Evolutionary conservation across 2,113 vertebrate genomes (phyloP).

Genomic region (Entosphenus tridentatus): DNA sequence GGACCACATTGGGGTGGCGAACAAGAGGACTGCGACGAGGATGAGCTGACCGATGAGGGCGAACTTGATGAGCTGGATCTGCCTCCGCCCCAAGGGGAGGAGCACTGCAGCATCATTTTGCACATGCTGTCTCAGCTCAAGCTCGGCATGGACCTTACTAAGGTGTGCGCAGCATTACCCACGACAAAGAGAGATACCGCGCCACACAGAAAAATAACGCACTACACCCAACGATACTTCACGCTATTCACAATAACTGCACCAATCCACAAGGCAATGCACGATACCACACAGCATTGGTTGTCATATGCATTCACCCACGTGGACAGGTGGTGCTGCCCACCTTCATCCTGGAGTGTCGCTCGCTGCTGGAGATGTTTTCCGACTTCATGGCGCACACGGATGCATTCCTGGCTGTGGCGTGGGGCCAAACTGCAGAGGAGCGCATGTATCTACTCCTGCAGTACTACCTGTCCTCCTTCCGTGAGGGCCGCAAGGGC

Average conservation of each 20-base stretch:
- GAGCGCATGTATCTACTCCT: conserved; percentile 88
- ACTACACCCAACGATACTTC: no score
- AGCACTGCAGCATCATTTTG: conserved; percentile 83
- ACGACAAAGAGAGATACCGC: no score
- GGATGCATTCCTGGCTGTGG: conserved; percentile 60
- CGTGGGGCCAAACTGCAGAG: conserved; percentile 39
- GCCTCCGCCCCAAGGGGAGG: conserved; percentile 22
- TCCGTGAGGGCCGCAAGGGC: conserved; percentile 88
- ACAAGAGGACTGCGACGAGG: not conserved
- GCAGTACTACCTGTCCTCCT: conserved; percentile 96
- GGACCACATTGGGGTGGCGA: no score
- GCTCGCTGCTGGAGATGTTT: conserved; percentile 90
- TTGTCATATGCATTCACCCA: no score
- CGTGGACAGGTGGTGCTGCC: conserved; percentile 62
- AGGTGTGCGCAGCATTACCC: conserved; percentile 26
- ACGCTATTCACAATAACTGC: not conserved
- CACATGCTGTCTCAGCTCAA: conserved; percentile 95
- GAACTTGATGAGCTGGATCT: not conserved
- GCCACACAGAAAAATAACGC: no score
- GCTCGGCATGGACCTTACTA: conserved; percentile 92
- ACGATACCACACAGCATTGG: no score
- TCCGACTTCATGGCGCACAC: conserved; percentile 96
- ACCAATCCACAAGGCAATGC: not conserved
- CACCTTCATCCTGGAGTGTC: conserved; percentile 92
- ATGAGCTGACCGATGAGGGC: not conserved